phyloP scores from a whole-genome alignment of 2,888 invertebrate genomes.

The Andrena trimmerana region DNA sequence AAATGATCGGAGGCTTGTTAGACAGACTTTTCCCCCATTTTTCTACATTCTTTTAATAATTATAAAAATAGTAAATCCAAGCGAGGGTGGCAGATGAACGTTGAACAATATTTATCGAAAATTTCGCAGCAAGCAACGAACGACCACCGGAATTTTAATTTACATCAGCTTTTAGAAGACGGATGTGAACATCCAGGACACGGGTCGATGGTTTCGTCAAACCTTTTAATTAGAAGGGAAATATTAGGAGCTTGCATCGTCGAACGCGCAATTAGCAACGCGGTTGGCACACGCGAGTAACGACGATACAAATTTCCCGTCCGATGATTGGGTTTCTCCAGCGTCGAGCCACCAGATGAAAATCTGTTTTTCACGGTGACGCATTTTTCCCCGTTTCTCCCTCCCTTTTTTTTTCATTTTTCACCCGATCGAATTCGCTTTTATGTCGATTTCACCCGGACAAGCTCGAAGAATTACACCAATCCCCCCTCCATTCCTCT shows the following conservation, averaged over 20 bases:
- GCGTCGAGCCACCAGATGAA: slow-evolving; percentile 29
- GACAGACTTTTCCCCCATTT: too few relatives aligned
- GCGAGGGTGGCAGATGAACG: too few relatives aligned
- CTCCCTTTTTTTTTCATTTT: too few relatives aligned
- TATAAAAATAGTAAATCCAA: too few relatives aligned
- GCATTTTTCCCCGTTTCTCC: slow-evolving; percentile 39
- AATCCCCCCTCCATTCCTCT: slow-evolving; percentile 6
- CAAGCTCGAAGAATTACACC: slow-evolving; percentile 33
- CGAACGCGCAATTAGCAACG: slow-evolving; percentile 27
- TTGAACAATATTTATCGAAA: too few relatives aligned
- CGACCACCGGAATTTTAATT: too few relatives aligned
- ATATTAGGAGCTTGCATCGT: not conserved
- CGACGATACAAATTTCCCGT: slow-evolving; percentile 20
- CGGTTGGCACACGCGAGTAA: slow-evolving; percentile 5
- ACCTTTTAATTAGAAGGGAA: slow-evolving; percentile 6
- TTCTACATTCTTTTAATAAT: too few relatives aligned
- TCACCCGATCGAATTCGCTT: slow-evolving; percentile 48
- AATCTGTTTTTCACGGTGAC: slow-evolving; percentile 32
- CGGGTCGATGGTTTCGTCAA: not conserved
- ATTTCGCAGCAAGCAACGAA: too few relatives aligned
- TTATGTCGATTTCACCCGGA: slow-evolving; percentile 47
- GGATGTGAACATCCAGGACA: not conserved
- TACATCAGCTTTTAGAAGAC: too few relatives aligned
- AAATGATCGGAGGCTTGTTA: too few relatives aligned
- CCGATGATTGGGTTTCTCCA: slow-evolving; percentile 41